phyloP scores from a whole-genome alignment of 1,140 invertebrate genomes.

The Hylaeus volcanicus region DNA sequence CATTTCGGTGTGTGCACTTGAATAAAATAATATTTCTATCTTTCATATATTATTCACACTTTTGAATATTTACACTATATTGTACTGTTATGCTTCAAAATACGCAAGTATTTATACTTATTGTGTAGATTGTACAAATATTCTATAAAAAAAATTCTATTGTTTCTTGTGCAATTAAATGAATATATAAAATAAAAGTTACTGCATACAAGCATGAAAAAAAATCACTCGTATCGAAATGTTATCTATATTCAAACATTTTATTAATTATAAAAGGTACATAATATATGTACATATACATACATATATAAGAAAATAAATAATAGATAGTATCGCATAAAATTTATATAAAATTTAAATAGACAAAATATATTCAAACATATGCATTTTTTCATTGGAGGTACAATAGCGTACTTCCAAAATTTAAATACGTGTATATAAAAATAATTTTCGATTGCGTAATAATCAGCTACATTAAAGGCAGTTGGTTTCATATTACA shows the following conservation, averaged over 20 bases:
- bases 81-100: slow-evolving; percentile 33
- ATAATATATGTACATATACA: slow-evolving; percentile 30
- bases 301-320: slow-evolving; percentile 35
- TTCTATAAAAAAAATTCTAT: slow-evolving; percentile 51
- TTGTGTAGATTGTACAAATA: slow-evolving; percentile 57
- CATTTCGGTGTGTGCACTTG: slow-evolving; percentile 52
- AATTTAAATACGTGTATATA: slow-evolving; percentile 26
- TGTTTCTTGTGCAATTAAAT: slow-evolving; percentile 58
- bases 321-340: neutral
- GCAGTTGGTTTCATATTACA: neutral
- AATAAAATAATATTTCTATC: slow-evolving; percentile 50
- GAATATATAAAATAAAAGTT: slow-evolving; percentile 61
- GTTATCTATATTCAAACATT: slow-evolving; percentile 21
- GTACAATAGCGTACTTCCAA: neutral
- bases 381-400: slow-evolving; percentile 6
- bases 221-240: slow-evolving; percentile 13
- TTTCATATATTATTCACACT: slow-evolving; percentile 46
- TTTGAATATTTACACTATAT: slow-evolving; percentile 32
- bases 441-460: slow-evolving; percentile 19
- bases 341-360: slow-evolving; percentile 21
- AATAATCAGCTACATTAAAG: neutral
- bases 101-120: slow-evolving; percentile 54
- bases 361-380: slow-evolving; percentile 6
- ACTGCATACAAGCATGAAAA: slow-evolving; percentile 42
- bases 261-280: slow-evolving; percentile 49